Conservation (phyloP, 2,113 vertebrate genomes). For the Lepisosteus oculatus region DNA sequence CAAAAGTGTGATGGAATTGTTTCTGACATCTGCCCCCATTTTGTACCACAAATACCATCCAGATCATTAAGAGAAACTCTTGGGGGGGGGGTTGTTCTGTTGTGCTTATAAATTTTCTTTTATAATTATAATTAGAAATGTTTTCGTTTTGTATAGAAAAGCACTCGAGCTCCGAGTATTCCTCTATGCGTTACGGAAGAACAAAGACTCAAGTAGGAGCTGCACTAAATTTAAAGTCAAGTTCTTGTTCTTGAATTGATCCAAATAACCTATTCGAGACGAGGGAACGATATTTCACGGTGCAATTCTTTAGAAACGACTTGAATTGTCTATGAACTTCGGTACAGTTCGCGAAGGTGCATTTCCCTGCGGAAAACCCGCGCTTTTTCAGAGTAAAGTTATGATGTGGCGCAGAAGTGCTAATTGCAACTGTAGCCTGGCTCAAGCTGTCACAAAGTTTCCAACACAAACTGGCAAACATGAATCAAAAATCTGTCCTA, state of each 20-base stretch:
- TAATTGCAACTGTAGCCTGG: no score
- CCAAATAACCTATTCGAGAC: not conserved
- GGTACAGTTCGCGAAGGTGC: no score
- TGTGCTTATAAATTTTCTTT: not conserved
- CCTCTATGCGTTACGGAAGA: not conserved
- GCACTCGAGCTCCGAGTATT: not conserved
- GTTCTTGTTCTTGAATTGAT: not conserved
- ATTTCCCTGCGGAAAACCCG: no score
- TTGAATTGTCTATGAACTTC: not conserved
- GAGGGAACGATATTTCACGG: not conserved
- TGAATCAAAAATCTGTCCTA: no score
- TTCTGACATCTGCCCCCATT: no score
- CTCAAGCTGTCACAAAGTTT: no score
- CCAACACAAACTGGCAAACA: no score
- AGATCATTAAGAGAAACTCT: not conserved
- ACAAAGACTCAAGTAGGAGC: not conserved
- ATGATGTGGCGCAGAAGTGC: no score
- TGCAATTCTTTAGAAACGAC: not conserved
- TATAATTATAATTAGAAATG: not conserved
- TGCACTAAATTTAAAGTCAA: not conserved
- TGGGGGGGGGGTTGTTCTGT: not conserved
- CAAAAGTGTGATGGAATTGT: no score
- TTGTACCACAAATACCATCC: no score
- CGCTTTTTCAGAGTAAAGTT: no score
- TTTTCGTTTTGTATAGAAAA: not conserved